Evolutionary conservation across 2,797 vertebrate genomes (phyloP).

Genomic region (Paratrypauchen microcephalus): DNA sequence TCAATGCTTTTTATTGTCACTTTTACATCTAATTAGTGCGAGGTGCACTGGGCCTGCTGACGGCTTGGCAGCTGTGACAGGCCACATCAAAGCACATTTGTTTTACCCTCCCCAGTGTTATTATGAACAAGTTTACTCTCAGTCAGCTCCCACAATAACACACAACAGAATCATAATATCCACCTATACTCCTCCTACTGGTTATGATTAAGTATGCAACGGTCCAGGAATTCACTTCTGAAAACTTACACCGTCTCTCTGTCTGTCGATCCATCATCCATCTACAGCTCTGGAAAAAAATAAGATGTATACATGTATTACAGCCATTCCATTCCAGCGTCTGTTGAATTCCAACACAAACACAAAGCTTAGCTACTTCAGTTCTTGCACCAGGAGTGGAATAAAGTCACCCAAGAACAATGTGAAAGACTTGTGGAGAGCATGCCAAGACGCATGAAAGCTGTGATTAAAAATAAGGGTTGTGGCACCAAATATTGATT

Average conservation of each 20-base stretch:
- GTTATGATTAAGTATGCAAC: neutral
- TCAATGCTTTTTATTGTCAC: slow-evolving; percentile 26
- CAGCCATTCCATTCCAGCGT: no score
- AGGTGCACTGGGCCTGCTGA: slow-evolving; percentile 27
- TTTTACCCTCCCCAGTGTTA: slow-evolving; percentile 23
- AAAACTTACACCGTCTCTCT: neutral
- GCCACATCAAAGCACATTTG: slow-evolving; percentile 32
- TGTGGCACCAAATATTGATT: no score
- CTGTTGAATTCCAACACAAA: no score
- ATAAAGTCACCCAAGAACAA: no score
- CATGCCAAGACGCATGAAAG: no score
- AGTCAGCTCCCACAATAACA: slow-evolving; percentile 7
- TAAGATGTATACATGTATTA: no score
- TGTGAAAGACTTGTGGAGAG: no score
- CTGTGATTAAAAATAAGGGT: no score
- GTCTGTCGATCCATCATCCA: no score
- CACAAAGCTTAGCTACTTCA: no score
- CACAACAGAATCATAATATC: neutral
- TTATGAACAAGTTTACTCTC: slow-evolving; percentile 15
- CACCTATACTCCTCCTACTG: neutral
- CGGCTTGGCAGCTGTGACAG: slow-evolving; percentile 35
- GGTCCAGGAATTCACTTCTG: neutral
- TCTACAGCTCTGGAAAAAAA: no score
- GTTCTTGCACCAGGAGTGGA: no score
- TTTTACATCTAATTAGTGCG: slow-evolving; percentile 38